Percentiles rank a stretch among this genome's conserved stretches.
Conservation (phyloP, 2,113 vertebrate genomes). For the Shinisaurus crocodilurus region DNA sequence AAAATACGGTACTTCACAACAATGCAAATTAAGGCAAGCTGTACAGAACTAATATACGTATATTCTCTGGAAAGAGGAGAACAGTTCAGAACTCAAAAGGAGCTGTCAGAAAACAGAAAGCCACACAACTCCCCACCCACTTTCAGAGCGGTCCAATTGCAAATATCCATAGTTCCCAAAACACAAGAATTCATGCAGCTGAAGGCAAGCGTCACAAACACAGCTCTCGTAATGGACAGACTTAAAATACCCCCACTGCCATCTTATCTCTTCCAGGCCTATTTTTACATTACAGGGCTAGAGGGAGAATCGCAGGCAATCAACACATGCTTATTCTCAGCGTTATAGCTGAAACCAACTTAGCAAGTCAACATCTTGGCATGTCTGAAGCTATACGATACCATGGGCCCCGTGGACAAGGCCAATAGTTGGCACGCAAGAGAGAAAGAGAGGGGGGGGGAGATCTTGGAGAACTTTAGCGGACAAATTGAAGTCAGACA, state of each 20-base stretch:
- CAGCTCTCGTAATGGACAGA: not conserved
- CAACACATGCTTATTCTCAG: not conserved
- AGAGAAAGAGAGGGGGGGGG: too few relatives aligned
- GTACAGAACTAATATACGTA: not conserved
- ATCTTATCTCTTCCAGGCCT: not conserved
- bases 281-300: not conserved
- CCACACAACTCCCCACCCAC: not conserved
- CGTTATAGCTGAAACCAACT: not conserved
- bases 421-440: not conserved
- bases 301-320: not conserved
- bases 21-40: not conserved
- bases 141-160: not conserved
- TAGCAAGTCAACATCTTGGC: not conserved
- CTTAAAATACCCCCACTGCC: not conserved
- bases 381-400: not conserved
- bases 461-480: not conserved
- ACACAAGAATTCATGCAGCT: not conserved
- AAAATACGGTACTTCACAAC: not conserved
- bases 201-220: not conserved
- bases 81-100: not conserved
- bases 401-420: not conserved
- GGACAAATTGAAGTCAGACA: not conserved
- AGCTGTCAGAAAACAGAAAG: not conserved
- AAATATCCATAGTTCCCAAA: not conserved
- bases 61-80: not conserved